Percentiles rank a stretch among this genome's conserved stretches.
Conservation (phyloP, 2,113 vertebrate species). For the Apaloderma vittatum region DNA sequence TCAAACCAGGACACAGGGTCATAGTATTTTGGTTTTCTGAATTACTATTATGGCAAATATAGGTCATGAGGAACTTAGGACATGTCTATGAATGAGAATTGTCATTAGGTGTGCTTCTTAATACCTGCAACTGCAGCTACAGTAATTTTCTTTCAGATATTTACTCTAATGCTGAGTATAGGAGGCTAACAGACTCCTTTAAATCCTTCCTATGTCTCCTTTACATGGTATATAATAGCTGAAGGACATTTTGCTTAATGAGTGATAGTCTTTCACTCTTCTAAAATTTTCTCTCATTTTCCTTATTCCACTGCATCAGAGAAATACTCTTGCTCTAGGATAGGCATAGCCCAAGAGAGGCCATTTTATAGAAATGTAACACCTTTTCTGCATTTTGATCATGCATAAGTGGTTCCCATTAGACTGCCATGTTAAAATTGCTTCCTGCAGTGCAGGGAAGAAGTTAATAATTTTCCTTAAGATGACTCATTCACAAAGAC, state of each 20-base stretch:
- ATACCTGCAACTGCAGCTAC: not conserved
- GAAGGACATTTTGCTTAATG: not conserved
- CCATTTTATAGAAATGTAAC: not conserved
- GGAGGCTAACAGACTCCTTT: not conserved
- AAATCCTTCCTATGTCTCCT: not conserved
- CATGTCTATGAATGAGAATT: not conserved
- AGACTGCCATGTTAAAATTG: not conserved
- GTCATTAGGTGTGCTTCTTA: not conserved
- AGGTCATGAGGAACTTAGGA: not conserved
- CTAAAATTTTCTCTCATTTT: not conserved
- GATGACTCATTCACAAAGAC: not conserved
- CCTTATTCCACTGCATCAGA: not conserved
- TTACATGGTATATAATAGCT: not conserved
- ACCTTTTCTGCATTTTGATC: not conserved
- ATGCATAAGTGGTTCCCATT: not conserved
- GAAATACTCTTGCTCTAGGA: not conserved
- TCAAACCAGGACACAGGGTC: not conserved
- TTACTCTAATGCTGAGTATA: not conserved
- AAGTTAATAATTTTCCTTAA: not conserved
- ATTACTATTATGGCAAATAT: not conserved
- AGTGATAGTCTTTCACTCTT: not conserved
- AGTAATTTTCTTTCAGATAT: not conserved
- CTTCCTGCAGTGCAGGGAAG: not conserved
- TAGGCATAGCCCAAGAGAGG: not conserved
- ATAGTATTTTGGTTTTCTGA: not conserved